phyloP scores from a whole-genome alignment of 2,797 vertebrate genomes.

The Emys orbicularis region DNA sequence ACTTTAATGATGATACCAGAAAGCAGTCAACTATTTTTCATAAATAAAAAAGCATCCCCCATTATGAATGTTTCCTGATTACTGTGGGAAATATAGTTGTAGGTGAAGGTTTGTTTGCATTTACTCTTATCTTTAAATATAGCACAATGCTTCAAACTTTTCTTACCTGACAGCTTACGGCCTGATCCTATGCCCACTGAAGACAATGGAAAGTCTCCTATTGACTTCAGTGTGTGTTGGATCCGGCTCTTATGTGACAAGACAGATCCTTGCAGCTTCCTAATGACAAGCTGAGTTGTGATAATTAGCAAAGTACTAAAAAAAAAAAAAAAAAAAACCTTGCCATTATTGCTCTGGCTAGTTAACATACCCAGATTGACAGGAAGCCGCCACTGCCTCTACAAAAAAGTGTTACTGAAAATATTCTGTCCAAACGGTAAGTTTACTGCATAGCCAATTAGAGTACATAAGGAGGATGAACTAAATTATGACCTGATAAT shows the following conservation, averaged over 20 bases:
- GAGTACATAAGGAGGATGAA: background rate
- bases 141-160: background rate
- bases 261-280: background rate
- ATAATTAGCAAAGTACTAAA: background rate
- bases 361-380: background rate
- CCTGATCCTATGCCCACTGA: background rate
- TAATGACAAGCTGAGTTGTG: background rate
- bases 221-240: fast-evolving
- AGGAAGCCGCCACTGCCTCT: background rate
- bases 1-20: conserved; percentile 74
- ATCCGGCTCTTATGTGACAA: fast-evolving
- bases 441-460: background rate
- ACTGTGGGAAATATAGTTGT: conserved; percentile 75
- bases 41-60: conserved; percentile 71
- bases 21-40: conserved; percentile 68
- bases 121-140: conserved; percentile 28
- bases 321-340: too few species aligned
- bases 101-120: conserved; percentile 56
- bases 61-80: conserved; percentile 67
- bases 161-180: conserved; percentile 7
- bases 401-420: background rate
- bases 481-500: background rate
- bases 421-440: background rate
- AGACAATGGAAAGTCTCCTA: background rate
- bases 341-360: background rate